Evolutionary conservation across 1,140 invertebrate genomes (phyloP).

Genomic region (Octopus bimaculoides): DNA sequence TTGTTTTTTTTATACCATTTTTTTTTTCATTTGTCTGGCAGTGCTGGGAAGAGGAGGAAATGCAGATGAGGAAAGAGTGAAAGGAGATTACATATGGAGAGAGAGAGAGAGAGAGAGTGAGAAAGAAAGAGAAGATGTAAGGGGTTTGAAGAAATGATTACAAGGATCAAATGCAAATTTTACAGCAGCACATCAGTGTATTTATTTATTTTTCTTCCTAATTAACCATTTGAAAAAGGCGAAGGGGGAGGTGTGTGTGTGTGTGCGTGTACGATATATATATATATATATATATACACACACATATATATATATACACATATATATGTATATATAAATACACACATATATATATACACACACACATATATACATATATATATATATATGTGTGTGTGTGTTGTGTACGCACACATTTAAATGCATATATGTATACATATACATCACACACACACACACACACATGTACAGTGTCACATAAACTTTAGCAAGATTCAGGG

Average conservation of each 20-base stretch:
- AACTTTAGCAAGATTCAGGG: no score
- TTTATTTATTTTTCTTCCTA: neutral
- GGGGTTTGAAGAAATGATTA: neutral
- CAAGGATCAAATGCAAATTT: neutral
- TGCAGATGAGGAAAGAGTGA: neutral
- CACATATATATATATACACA: no score
- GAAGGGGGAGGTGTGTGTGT: neutral
- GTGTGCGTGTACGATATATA: neutral
- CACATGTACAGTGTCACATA: no score
- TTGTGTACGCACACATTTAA: no score
- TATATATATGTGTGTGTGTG: no score
- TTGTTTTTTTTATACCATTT: no score
- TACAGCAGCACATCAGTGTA: neutral
- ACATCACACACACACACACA: no score
- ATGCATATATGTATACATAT: no score
- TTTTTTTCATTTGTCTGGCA: neutral
- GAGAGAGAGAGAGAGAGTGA: neutral
- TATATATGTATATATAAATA: no score
- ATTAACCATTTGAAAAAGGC: neutral
- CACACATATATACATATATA: no score
- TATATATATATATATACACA: neutral
- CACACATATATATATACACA: no score
- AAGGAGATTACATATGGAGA: neutral
- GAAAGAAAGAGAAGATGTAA: neutral
- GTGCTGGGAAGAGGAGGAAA: neutral